A percentile compares a stretch with the other conserved stretches of the same genome.
These are phyloP conservation scores for Silurus meridionalis DNA, from an alignment of 2,113 vertebrate genomes.

Conservation along the genomic window DNA sequence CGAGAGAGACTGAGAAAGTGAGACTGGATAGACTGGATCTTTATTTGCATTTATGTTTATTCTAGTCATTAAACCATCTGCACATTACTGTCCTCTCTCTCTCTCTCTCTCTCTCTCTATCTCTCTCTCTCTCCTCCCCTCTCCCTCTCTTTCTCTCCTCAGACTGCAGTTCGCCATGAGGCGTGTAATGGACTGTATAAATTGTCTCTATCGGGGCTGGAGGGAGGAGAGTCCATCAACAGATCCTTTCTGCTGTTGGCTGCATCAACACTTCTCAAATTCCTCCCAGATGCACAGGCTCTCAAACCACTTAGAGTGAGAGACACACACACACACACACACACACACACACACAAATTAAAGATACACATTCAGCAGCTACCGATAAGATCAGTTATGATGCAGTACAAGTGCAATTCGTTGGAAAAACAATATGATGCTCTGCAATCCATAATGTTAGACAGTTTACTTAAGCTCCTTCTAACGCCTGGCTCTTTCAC, in stretches of 20 bases:
- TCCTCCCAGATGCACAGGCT: constrained; percentile 95
- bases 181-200: constrained; percentile 97
- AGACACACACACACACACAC: constrained; percentile 22
- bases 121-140: not conserved
- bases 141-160: constrained; percentile 4
- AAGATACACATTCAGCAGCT: too few species aligned
- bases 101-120: not conserved
- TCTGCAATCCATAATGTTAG: too few species aligned
- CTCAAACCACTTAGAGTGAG: constrained; percentile 89
- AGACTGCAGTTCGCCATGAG: constrained; percentile 96
- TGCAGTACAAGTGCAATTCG: too few species aligned
- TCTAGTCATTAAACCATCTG: not conserved
- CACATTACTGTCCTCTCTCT: not conserved
- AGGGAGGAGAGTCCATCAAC: constrained; percentile 96
- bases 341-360: not conserved
- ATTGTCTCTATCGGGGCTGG: constrained; percentile 91
- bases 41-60: not conserved
- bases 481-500: too few species aligned
- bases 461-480: too few species aligned
- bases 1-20: not conserved
- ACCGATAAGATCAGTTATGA: too few species aligned
- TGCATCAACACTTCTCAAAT: constrained; percentile 94
- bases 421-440: too few species aligned
- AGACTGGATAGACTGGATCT: too few species aligned
- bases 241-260: constrained; percentile 94